A percentile compares a stretch with the other conserved stretches of the same genome.
These are phyloP conservation scores for Philereme vetulata DNA, from an alignment of 2,888 invertebrate species.

Conservation along the genomic window DNA sequence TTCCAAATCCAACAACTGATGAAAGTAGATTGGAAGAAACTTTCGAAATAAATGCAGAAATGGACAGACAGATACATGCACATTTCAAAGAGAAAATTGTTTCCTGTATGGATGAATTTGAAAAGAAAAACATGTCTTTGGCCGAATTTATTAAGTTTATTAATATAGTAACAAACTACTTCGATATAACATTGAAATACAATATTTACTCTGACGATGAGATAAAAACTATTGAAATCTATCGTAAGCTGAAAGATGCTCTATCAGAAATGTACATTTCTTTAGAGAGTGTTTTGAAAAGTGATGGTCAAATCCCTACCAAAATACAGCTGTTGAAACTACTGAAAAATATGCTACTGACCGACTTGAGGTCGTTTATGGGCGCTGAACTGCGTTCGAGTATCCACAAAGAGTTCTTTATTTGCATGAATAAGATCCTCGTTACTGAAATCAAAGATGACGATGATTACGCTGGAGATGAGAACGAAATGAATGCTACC, in stretches of 20 bases:
- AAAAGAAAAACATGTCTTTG: constrained; percentile 42
- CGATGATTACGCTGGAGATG: constrained; percentile 60
- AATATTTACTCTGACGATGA: constrained; percentile 45
- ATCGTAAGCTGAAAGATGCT: constrained; percentile 43
- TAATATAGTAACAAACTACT: constrained; percentile 49
- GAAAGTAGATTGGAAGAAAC: constrained; percentile 32
- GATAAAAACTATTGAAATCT: constrained; percentile 46
- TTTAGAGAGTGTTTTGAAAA: constrained; percentile 50
- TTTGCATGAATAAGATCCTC: constrained; percentile 60
- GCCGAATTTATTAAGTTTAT: constrained; percentile 51
- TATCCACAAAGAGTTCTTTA: constrained; percentile 61
- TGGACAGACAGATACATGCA: constrained; percentile 46
- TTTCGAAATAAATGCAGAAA: constrained; percentile 47
- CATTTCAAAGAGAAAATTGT: constrained; percentile 47
- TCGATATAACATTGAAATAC: constrained; percentile 55
- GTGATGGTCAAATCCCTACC: constrained; percentile 45
- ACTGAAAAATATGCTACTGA: constrained; percentile 52
- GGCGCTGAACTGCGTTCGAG: constrained; percentile 49
- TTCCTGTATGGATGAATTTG: constrained; percentile 35
- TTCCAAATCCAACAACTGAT: constrained; percentile 26
- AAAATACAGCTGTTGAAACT: constrained; percentile 55
- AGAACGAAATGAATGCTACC: constrained; percentile 55
- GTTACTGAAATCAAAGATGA: constrained; percentile 50
- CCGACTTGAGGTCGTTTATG: constrained; percentile 52
- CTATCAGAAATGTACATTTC: constrained; percentile 50